Evolutionary conservation across 2,113 vertebrate species (phyloP).

Genomic region (Poeciliopsis retropinna): DNA sequence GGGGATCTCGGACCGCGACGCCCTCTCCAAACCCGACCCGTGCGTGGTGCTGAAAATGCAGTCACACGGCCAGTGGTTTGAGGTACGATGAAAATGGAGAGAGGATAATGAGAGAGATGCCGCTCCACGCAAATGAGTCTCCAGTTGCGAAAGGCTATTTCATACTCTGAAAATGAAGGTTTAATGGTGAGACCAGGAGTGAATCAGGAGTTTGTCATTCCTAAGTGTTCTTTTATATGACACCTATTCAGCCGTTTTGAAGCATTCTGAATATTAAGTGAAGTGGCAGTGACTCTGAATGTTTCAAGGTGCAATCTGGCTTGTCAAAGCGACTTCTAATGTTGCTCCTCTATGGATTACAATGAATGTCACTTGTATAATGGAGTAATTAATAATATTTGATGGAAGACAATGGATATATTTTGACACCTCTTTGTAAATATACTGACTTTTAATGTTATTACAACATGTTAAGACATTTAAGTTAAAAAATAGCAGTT

Average conservation of each 20-base stretch:
- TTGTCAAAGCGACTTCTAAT: neutral
- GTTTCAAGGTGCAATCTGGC: neutral
- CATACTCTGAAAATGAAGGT: constrained; percentile 5
- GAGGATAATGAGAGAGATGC: neutral
- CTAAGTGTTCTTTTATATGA: constrained; percentile 14
- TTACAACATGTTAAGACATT: neutral
- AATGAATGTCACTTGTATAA: neutral
- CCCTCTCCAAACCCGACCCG: constrained; percentile 85
- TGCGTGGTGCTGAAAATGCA: constrained; percentile 88
- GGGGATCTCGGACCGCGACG: constrained; percentile 85
- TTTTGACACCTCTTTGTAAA: neutral
- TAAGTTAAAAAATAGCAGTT: neutral
- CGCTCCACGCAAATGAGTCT: neutral
- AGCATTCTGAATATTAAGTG: constrained; percentile 1
- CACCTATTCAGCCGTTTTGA: constrained; percentile 2
- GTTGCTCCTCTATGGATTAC: constrained; percentile 1
- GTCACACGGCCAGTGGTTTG: constrained; percentile 88
- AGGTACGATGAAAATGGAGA: constrained; percentile 72
- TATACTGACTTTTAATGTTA: neutral
- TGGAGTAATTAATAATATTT: no score
- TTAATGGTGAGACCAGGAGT: neutral
- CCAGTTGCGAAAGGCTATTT: neutral
- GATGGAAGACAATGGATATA: no score
- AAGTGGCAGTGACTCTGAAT: neutral
- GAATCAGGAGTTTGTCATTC: constrained; percentile 8